phyloP scores from a whole-genome alignment of 35 echinoderm and acorn worm genomes.

The Ophiothrix spiculata region DNA sequence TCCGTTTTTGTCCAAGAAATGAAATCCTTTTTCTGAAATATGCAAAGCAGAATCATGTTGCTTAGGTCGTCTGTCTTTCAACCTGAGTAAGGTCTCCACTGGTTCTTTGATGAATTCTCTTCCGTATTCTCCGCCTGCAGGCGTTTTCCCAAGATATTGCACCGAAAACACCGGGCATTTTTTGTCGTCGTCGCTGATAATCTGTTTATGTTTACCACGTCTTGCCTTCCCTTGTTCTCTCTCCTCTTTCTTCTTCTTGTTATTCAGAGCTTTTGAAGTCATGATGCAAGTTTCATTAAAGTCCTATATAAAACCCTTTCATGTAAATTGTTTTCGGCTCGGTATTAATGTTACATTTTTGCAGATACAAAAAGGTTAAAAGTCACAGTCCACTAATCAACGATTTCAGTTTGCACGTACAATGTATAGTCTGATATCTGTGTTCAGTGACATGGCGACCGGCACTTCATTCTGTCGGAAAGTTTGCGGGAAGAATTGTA shows the following conservation, averaged over 20 bases:
- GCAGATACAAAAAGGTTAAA: neutral
- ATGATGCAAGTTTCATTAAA: constrained; percentile 19
- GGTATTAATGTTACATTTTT: no score
- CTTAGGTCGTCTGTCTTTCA: constrained; percentile 58
- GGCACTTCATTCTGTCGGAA: neutral
- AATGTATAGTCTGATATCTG: neutral
- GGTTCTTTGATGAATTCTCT: constrained; percentile 86
- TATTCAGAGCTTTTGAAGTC: constrained; percentile 68
- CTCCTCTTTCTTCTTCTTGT: constrained; percentile 57
- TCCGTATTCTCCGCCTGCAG: constrained; percentile 88
- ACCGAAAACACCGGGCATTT: constrained; percentile 85
- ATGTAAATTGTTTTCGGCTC: no score
- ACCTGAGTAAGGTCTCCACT: constrained; percentile 71
- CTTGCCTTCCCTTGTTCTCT: constrained; percentile 35
- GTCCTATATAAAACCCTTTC: neutral
- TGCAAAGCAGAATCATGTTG: constrained; percentile 61
- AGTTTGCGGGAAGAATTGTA: neutral
- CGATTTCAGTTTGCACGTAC: neutral
- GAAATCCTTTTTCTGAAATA: constrained; percentile 89
- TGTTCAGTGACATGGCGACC: neutral
- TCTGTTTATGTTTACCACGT: neutral
- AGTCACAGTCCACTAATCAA: neutral
- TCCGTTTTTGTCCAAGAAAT: constrained; percentile 89
- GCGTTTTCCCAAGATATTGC: constrained; percentile 91
- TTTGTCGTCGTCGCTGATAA: neutral